Base-by-base conservation (phyloP, 1,140 invertebrate genomes). In the Zelostemma sp. region DNA sequence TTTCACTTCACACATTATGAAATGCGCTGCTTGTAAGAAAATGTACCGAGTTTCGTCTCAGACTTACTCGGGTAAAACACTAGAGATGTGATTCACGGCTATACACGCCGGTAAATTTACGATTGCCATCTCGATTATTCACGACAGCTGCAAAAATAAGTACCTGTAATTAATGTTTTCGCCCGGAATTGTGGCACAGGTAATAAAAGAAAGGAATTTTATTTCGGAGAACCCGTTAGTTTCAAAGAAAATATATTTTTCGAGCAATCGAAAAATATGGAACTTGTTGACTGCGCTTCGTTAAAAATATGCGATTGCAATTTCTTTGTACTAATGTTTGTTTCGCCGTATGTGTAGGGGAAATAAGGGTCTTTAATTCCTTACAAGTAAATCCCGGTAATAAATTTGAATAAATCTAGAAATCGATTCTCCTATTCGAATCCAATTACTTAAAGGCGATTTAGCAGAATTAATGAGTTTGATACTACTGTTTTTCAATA, bases 1-100 rank as follows among this genome's bases (percentile, higher is more conserved):
- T 55, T 63, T 19, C 31, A 55, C 55, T 63, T 56, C 50, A 50
- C 25, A 43, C 43, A 49, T 64, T 38, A 55, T 64, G 55, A 64
- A 64, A 51, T 43, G 1, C 16, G 15, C 41, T 43, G 14, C 17
- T 43, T 43, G 6, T 8, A 43, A 43, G 16, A 16, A 25, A 43
- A 16, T 8, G 17, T 43, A 14, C 12, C 41, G 41, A 43, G 41
- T 43, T 43, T 43, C n/a, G 41, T 43, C 41, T 17, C 14, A 17
- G 17, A 43, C 41, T 43, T 50, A n/a, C 15, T 55, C 31, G 25
- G 19, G 12, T 35, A 21, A 63, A 55, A 41, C 55, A 46, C 51
- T 53, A 53, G 31, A 56, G 45, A 63, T 63, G 35, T 49, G 46
- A 63, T 56, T 50, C 35, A 63, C 31, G 55, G 21, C 46, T 56